Percentiles rank a stretch among this genome's conserved stretches.
Evolutionary conservation across 2,113 vertebrate species (phyloP).

Genomic region (Calidris pygmaea): DNA sequence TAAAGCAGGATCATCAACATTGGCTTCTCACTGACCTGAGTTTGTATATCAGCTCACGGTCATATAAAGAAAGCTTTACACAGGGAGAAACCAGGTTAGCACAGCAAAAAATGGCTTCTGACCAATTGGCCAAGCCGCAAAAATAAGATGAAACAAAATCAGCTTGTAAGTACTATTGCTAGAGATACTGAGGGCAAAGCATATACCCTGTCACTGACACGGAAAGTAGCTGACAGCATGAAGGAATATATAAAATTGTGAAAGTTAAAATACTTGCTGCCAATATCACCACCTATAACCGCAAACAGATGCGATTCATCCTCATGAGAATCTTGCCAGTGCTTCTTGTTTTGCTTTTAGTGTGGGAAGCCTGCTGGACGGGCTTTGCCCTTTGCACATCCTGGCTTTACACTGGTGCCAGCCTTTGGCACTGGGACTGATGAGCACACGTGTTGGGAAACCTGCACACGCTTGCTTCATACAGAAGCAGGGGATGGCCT

Average conservation of each 20-base stretch:
- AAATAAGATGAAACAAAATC: neutral
- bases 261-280: neutral
- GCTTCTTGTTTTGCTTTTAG: neutral
- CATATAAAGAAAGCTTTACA: neutral
- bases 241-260: neutral
- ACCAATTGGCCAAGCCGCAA: neutral
- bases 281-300: neutral
- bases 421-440: neutral
- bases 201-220: neutral
- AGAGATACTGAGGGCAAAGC: neutral
- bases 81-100: neutral
- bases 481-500: neutral
- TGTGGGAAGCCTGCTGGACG: neutral
- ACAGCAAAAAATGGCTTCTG: neutral
- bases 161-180: neutral
- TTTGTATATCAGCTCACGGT: neutral
- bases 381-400: neutral
- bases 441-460: neutral
- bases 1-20: neutral
- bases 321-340: neutral
- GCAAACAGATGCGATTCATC: neutral
- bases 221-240: neutral
- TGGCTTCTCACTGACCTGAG: neutral
- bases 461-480: rapidly evolving
- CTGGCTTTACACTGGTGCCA: neutral